These are phyloP conservation scores for Aix galericulata DNA, from an alignment of 2,113 vertebrate genomes.

Conservation along the genomic window DNA sequence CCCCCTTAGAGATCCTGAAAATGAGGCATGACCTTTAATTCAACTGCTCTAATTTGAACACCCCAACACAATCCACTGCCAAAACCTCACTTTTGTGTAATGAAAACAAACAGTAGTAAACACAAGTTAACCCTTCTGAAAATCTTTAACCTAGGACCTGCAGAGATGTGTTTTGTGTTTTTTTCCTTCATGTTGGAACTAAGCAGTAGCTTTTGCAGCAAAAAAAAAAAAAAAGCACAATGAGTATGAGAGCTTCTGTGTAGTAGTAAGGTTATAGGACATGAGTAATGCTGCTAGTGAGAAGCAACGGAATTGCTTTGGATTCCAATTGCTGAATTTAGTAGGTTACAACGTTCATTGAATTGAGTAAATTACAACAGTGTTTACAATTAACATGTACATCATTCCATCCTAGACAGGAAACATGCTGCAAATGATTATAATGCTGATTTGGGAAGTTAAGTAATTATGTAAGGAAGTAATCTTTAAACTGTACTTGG, in stretches of 20 bases:
- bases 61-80: not conserved
- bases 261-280: not conserved
- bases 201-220: not conserved
- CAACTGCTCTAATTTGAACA: not conserved
- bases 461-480: not conserved
- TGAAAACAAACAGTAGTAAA: not conserved
- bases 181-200: not conserved
- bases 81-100: not conserved
- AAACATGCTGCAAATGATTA: not conserved
- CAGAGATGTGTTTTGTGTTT: not conserved
- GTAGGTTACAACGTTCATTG: not conserved
- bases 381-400: not conserved
- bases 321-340: not conserved
- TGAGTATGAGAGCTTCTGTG: not conserved
- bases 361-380: not conserved
- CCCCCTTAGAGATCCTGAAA: not conserved
- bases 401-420: not conserved
- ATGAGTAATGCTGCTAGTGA: accelerated
- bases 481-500: not conserved
- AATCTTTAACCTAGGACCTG: not conserved
- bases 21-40: not conserved
- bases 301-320: not conserved
- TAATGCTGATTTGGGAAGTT: not conserved
- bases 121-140: not conserved
- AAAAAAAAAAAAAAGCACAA: not conserved